phyloP scores from a whole-genome alignment of 2,797 vertebrate genomes.

The Neostethus bicornis region DNA sequence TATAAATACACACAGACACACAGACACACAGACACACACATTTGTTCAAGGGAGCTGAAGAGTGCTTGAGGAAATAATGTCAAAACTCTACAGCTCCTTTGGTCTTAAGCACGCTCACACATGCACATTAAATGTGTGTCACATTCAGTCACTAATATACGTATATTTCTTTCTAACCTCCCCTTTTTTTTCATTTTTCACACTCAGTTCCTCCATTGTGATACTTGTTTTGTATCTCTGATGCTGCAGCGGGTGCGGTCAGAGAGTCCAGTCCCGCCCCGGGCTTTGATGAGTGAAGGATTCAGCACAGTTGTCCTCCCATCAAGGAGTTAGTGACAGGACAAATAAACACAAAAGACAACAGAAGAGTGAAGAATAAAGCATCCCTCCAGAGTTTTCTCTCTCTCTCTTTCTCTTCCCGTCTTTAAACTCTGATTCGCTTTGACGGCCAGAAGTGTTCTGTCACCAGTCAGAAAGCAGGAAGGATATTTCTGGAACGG shows the following conservation, averaged over 20 bases:
- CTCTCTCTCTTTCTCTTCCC: conserved; percentile 36
- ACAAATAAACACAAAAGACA: conserved; percentile 44
- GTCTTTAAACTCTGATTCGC: conserved; percentile 60
- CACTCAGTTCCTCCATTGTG: conserved; percentile 33
- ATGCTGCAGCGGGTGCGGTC: conserved; percentile 50
- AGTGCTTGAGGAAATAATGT: conserved; percentile 51
- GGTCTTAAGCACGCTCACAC: conserved; percentile 27
- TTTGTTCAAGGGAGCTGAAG: conserved; percentile 41
- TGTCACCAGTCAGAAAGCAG: conserved; percentile 56
- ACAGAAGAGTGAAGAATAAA: conserved; percentile 48
- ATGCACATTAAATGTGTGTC: conserved; percentile 10
- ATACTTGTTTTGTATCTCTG: conserved; percentile 52
- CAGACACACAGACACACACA: neutral
- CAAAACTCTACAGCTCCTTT: conserved; percentile 40
- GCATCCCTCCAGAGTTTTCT: conserved; percentile 24
- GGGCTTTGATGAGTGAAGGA: conserved; percentile 58
- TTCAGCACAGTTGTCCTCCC: conserved; percentile 43
- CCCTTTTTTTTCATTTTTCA: conserved; percentile 32
- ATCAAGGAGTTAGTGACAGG: conserved; percentile 41
- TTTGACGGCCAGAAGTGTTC: conserved; percentile 60
- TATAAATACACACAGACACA: neutral
- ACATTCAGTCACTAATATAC: conserved; percentile 33
- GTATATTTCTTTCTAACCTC: conserved; percentile 19
- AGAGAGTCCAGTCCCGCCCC: conserved; percentile 27
- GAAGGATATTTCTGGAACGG: conserved; percentile 64